Percentiles rank a stretch among this genome's conserved stretches.
Conservation (phyloP, 92 coral and sea anemone species). For the Pocillopora meandrina region DNA sequence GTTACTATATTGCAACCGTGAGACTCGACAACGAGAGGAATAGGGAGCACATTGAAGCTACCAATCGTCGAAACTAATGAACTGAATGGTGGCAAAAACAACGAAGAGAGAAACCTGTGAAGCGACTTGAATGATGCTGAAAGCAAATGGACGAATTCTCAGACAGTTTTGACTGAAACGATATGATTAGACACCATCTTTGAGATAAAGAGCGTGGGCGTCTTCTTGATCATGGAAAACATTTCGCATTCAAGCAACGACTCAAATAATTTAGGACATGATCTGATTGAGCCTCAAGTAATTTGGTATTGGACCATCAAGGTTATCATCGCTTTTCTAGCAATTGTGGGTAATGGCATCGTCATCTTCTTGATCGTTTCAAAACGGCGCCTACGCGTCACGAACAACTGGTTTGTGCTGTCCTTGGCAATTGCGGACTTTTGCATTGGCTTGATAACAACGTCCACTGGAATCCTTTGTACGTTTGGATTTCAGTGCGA, state of each 20-base stretch:
- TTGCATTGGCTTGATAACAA: conserved; percentile 54
- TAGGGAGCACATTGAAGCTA: too few relatives aligned
- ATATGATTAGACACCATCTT: too few relatives aligned
- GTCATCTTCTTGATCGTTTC: conserved; percentile 58
- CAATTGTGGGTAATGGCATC: conserved; percentile 58
- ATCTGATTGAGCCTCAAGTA: neutral
- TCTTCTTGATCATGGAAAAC: neutral
- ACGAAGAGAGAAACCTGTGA: too few relatives aligned
- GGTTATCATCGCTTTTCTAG: conserved; percentile 49
- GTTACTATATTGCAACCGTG: too few relatives aligned
- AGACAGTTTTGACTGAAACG: too few relatives aligned
- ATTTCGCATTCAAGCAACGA: neutral
- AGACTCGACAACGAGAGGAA: too few relatives aligned
- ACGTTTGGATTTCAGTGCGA: conserved; percentile 42
- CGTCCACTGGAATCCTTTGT: conserved; percentile 50
- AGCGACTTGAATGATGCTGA: too few relatives aligned
- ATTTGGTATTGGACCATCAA: conserved; percentile 52
- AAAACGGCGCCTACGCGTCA: conserved; percentile 41
- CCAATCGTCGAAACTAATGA: too few relatives aligned
- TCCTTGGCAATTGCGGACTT: conserved; percentile 70
- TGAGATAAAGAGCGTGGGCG: too few relatives aligned
- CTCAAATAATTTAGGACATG: neutral
- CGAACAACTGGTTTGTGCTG: conserved; percentile 68
- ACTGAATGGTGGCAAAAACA: too few relatives aligned
- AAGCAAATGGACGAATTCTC: too few relatives aligned